Conservation (phyloP, 2,888 invertebrate species). For the Ectemnius continuus region DNA sequence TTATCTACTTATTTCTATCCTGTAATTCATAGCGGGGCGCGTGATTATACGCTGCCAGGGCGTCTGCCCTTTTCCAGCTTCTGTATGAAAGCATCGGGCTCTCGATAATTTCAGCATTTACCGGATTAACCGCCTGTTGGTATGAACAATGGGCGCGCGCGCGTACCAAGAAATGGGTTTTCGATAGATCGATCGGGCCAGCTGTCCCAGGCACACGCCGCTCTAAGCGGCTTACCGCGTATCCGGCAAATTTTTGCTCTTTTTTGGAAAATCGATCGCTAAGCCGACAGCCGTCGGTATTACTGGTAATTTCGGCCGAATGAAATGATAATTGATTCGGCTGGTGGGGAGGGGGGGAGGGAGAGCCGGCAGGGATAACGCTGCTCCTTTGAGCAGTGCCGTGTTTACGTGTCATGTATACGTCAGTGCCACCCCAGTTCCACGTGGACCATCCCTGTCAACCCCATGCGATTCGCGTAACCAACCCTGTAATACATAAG, state of each 20-base stretch:
- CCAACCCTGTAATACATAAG: background rate
- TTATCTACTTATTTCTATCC: background rate
- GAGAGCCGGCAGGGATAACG: constrained; percentile 7
- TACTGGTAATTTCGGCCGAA: constrained; percentile 68
- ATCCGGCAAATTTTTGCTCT: constrained; percentile 73
- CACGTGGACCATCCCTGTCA: constrained; percentile 1
- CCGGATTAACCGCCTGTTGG: constrained; percentile 71
- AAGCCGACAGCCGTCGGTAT: constrained; percentile 68
- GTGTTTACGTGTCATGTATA: background rate
- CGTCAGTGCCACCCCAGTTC: background rate
- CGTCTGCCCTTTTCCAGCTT: constrained; percentile 27
- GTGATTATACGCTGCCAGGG: constrained; percentile 23
- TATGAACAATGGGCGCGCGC: constrained; percentile 55
- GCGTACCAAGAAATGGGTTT: constrained; percentile 64
- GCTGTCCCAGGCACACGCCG: constrained; percentile 61
- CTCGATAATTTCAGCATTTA: constrained; percentile 75
- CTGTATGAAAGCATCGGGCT: constrained; percentile 17
- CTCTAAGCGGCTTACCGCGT: constrained; percentile 74
- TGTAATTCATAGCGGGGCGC: constrained; percentile 13
- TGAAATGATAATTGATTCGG: constrained; percentile 66
- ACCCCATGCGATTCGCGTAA: background rate
- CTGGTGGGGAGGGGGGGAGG: too few species aligned
- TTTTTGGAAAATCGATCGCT: constrained; percentile 70
- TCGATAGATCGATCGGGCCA: constrained; percentile 71
- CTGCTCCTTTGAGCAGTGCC: background rate